These are phyloP conservation scores for Psilopsiagon aurifrons DNA, from an alignment of 2,113 vertebrate species.

Conservation along the genomic window DNA sequence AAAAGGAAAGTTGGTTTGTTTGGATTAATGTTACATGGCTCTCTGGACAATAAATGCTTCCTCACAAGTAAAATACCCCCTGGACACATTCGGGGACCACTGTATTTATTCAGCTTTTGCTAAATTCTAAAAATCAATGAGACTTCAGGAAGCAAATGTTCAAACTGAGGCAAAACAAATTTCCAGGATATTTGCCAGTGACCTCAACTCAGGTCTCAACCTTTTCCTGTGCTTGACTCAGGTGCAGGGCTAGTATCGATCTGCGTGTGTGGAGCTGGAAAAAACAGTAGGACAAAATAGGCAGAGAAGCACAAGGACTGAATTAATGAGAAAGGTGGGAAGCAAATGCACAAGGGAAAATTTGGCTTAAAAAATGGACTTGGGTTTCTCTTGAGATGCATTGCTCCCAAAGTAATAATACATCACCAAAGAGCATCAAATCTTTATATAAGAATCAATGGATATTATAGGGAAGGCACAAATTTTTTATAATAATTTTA, in stretches of 20 bases:
- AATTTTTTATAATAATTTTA: accelerated
- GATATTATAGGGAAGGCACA: accelerated
- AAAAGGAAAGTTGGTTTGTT: not conserved
- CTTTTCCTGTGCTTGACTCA: too few relatives aligned
- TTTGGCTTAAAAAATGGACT: not conserved
- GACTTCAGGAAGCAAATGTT: not conserved
- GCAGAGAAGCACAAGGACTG: accelerated
- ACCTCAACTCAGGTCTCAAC: not conserved
- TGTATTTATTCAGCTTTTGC: not conserved
- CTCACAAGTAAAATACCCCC: not conserved
- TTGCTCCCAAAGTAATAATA: not conserved
- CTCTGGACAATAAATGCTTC: not conserved
- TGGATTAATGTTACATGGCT: not conserved
- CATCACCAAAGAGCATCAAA: not conserved
- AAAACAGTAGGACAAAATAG: not conserved
- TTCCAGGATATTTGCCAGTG: too few relatives aligned
- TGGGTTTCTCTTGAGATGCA: accelerated
- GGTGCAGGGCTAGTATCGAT: accelerated
- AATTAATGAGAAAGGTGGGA: accelerated
- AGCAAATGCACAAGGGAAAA: accelerated
- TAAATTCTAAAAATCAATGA: not conserved
- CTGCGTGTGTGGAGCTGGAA: accelerated
- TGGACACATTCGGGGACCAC: accelerated
- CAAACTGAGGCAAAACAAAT: not conserved
- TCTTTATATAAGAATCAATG: not conserved